phyloP scores from a whole-genome alignment of 2,113 vertebrate genomes.

The Oxyruncus cristatus region DNA sequence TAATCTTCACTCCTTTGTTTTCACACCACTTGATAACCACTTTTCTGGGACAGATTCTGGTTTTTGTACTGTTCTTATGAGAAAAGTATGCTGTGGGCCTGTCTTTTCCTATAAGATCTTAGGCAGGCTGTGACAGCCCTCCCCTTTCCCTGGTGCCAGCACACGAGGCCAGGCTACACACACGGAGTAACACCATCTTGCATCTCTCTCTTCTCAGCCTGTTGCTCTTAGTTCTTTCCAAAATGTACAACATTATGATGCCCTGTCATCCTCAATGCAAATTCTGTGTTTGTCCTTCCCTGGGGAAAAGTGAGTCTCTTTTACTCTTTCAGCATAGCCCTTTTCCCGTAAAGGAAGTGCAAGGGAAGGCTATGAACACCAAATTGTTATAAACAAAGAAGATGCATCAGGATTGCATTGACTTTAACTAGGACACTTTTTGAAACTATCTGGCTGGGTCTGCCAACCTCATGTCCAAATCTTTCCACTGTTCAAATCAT shows the following conservation, averaged over 20 bases:
- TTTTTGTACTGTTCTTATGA: not conserved
- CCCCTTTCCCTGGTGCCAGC: not conserved
- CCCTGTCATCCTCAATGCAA: not conserved
- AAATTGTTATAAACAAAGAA: not conserved
- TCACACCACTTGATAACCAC: not conserved
- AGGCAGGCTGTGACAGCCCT: not conserved
- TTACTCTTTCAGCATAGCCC: not conserved
- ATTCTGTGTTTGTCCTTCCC: not conserved
- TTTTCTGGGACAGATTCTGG: not conserved
- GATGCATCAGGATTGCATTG: rapidly evolving
- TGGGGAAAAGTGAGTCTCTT: not conserved
- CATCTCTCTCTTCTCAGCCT: not conserved
- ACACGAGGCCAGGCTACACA: not conserved
- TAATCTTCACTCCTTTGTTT: not conserved
- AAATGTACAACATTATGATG: not conserved
- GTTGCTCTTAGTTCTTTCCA: not conserved
- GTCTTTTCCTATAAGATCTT: not conserved
- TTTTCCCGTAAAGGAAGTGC: not conserved
- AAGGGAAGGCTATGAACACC: not conserved
- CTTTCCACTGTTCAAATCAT: not conserved
- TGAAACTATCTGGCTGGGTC: not conserved
- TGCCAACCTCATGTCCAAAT: not conserved
- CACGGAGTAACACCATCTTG: not conserved
- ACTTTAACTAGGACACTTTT: not conserved
- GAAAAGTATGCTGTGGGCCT: not conserved